Conservation (phyloP, 2,888 invertebrate genomes). For the Mechanitis messenoides region DNA sequence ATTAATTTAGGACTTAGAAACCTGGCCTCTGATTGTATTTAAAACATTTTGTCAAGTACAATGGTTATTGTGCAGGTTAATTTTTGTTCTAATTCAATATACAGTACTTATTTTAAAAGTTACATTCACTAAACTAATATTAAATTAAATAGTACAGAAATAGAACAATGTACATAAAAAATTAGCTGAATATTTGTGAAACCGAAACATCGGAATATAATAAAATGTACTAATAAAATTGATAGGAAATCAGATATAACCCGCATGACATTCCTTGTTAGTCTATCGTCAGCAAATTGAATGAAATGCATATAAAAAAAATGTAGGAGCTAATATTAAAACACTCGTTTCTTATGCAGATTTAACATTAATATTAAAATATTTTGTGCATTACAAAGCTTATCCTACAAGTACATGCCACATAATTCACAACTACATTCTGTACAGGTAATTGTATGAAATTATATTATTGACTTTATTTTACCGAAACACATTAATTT, state of each 20-base stretch:
- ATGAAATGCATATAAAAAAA: slow-evolving; percentile 17
- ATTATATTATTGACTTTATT: no score
- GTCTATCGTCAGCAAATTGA: slow-evolving; percentile 13
- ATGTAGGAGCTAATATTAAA: slow-evolving; percentile 22
- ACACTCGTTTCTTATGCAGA: slow-evolving; percentile 23
- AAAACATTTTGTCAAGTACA: neutral
- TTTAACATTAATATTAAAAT: slow-evolving; percentile 32
- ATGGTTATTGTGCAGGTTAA: neutral
- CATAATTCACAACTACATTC: slow-evolving; percentile 52
- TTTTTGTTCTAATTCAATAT: slow-evolving; percentile 22
- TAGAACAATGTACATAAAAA: neutral
- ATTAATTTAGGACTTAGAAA: slow-evolving; percentile 5
- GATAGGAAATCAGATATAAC: no score
- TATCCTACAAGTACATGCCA: slow-evolving; percentile 58
- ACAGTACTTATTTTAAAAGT: slow-evolving; percentile 15
- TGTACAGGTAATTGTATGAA: slow-evolving; percentile 50
- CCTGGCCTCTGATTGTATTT: neutral
- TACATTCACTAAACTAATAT: slow-evolving; percentile 20
- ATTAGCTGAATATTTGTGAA: neutral
- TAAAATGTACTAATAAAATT: no score
- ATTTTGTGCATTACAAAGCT: slow-evolving; percentile 56
- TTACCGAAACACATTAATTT: no score
- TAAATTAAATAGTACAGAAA: slow-evolving; percentile 42
- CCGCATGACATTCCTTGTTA: neutral
- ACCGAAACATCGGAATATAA: neutral